phyloP scores from a whole-genome alignment of 1,140 invertebrate genomes.

The Meloidogyne chitwoodi region DNA sequence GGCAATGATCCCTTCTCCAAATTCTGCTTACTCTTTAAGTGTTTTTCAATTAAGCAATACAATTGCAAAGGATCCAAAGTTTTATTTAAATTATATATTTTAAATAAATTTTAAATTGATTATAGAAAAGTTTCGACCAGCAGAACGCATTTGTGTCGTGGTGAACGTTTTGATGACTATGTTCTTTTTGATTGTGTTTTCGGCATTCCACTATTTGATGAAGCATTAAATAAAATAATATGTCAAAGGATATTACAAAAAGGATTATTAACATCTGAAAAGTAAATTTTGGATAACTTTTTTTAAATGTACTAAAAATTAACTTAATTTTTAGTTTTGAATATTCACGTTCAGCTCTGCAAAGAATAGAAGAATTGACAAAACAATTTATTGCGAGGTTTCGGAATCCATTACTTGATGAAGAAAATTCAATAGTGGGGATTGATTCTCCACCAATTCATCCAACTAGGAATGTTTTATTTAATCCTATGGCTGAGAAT shows the following conservation, averaged over 20 bases:
- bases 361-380: constrained; percentile 30
- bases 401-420: neutral
- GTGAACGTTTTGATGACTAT: constrained; percentile 49
- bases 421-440: neutral
- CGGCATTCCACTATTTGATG: constrained; percentile 55
- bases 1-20: neutral
- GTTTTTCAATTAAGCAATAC: constrained; percentile 15
- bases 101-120: neutral
- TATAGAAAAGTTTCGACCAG: constrained; percentile 38
- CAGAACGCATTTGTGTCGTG: constrained; percentile 22
- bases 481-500: neutral
- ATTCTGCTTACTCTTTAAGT: constrained; percentile 6
- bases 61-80: constrained; percentile 18
- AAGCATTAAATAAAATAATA: constrained; percentile 45
- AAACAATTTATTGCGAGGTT: constrained; percentile 25
- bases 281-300: constrained; percentile 39
- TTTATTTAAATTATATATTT: neutral
- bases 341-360: constrained; percentile 43
- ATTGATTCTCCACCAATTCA: neutral
- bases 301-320: neutral
- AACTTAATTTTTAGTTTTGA: constrained; percentile 35
- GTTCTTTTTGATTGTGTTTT: constrained; percentile 55
- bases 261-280: constrained; percentile 39
- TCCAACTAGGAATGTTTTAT: neutral
- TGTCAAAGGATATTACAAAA: constrained; percentile 44